Percentiles rank a stretch among this genome's conserved stretches.
Conservation (phyloP, 1,140 invertebrate species). For the Pygmarrhopalites habei region DNA sequence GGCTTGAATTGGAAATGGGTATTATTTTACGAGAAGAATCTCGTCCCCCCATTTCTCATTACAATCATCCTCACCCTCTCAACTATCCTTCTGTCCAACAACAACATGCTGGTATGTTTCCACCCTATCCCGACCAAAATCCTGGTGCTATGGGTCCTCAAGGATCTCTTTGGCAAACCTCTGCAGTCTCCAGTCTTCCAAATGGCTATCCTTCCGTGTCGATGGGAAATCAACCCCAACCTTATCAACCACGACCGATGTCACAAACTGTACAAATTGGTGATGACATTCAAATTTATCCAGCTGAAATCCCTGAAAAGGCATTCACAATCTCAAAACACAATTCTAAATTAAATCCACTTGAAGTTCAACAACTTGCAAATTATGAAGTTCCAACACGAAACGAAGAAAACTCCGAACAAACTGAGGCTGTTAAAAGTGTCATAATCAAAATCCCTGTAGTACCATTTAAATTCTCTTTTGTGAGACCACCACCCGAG, state of each 20-base stretch:
- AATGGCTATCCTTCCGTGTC: too few relatives aligned
- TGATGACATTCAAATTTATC: slow-evolving; percentile 54
- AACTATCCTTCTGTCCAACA: too few relatives aligned
- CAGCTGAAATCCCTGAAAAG: slow-evolving; percentile 42
- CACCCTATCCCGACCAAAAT: too few relatives aligned
- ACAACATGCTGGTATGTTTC: too few relatives aligned
- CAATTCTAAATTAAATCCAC: background rate
- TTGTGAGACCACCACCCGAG: too few relatives aligned
- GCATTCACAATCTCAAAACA: slow-evolving; percentile 24
- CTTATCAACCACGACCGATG: background rate
- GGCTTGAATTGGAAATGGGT: slow-evolving; percentile 45
- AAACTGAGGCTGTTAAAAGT: background rate
- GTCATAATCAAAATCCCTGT: slow-evolving; percentile 34
- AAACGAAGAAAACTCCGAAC: background rate
- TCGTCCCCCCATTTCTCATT: too few relatives aligned
- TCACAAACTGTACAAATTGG: slow-evolving; percentile 42
- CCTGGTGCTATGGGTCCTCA: too few relatives aligned
- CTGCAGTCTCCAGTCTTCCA: too few relatives aligned
- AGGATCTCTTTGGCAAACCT: too few relatives aligned
- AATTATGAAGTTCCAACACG: background rate
- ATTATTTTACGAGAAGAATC: slow-evolving; percentile 33
- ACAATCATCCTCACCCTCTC: too few relatives aligned
- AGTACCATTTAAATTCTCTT: slow-evolving; percentile 30
- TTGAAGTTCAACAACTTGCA: slow-evolving; percentile 10
- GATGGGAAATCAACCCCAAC: too few relatives aligned